phyloP scores from a whole-genome alignment of 2,113 vertebrate genomes.

The Stigmatopora argus region DNA sequence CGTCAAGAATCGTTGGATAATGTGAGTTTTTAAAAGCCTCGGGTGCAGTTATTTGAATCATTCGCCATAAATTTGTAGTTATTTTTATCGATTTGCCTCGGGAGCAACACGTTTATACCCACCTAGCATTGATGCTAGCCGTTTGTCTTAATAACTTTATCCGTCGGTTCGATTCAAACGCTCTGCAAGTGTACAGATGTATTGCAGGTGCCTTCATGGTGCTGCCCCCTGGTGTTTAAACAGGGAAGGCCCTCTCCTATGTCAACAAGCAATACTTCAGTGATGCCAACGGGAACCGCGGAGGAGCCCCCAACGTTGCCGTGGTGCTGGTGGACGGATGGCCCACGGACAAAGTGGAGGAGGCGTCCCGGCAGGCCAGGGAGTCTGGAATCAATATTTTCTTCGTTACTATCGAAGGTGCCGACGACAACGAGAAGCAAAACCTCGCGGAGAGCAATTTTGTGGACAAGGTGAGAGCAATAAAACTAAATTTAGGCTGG shows the following conservation, averaged over 20 bases:
- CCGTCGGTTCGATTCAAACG: too few species aligned
- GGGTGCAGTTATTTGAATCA: too few species aligned
- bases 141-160: too few species aligned
- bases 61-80: not conserved
- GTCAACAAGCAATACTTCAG: slow-evolving; percentile 89
- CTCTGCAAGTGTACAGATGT: not conserved
- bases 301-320: slow-evolving; percentile 83
- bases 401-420: slow-evolving; percentile 92
- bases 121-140: not conserved
- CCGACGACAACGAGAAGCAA: slow-evolving; percentile 83
- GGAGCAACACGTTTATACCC: not conserved
- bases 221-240: slow-evolving; percentile 52
- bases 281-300: slow-evolving; percentile 86
- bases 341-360: slow-evolving; percentile 92
- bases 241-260: slow-evolving; percentile 90
- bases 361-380: slow-evolving; percentile 84
- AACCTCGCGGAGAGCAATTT: slow-evolving; percentile 82
- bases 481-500: too few species aligned
- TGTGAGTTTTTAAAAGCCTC: not conserved
- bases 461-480: slow-evolving; percentile 84
- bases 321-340: slow-evolving; percentile 94
- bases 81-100: slow-evolving; percentile 5
- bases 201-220: slow-evolving; percentile 12
- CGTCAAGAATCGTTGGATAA: slow-evolving; percentile 1
- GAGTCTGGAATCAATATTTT: slow-evolving; percentile 98